phyloP scores from a whole-genome alignment of 2,797 vertebrate species.

The Chiloscyllium punctatum region DNA sequence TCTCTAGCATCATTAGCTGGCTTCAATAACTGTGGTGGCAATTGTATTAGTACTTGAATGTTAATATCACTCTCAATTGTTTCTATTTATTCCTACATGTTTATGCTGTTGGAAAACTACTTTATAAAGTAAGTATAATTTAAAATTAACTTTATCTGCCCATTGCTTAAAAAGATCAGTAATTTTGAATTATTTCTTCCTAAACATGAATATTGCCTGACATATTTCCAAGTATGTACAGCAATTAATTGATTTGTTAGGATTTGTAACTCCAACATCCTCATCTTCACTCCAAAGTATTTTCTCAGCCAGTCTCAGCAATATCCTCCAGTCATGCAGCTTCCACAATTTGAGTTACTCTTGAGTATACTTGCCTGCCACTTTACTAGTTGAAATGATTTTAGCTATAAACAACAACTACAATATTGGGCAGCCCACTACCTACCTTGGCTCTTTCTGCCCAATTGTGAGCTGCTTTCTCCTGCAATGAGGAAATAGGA shows the following conservation, averaged over 20 bases:
- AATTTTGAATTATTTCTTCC: neutral
- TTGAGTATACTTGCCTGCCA: neutral
- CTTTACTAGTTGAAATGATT: neutral
- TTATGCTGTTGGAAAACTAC: neutral
- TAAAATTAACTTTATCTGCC: neutral
- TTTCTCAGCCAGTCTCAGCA: neutral
- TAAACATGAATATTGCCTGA: neutral
- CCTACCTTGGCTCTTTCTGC: too few species aligned
- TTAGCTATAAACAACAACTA: neutral
- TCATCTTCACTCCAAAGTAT: neutral
- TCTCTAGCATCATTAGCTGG: neutral
- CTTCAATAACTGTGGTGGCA: neutral
- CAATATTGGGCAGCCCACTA: neutral
- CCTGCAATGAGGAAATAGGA: too few species aligned
- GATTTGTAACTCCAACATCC: neutral
- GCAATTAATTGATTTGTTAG: neutral
- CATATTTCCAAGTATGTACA: neutral
- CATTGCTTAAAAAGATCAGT: neutral
- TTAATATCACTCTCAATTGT: neutral
- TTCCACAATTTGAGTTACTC: neutral
- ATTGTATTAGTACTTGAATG: neutral
- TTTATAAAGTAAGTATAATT: neutral
- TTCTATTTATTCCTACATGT: neutral
- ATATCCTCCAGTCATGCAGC: neutral
- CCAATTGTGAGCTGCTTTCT: too few species aligned